phyloP scores from a whole-genome alignment of 2,113 vertebrate genomes.

The Bettongia penicillata region DNA sequence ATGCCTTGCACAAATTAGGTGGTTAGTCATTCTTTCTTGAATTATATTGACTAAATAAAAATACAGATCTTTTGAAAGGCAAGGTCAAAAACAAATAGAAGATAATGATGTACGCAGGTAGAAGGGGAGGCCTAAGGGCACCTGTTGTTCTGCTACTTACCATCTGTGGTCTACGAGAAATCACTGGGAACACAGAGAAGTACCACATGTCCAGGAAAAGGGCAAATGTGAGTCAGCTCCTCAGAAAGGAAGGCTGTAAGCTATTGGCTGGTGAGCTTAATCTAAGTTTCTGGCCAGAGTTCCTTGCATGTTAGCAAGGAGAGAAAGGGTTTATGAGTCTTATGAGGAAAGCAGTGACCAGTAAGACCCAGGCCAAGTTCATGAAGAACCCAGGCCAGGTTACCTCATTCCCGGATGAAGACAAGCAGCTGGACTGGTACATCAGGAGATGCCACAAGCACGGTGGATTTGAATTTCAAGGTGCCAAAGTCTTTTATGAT shows the following conservation, averaged over 20 bases:
- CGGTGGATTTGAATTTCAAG: background rate
- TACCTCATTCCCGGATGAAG: background rate
- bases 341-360: background rate
- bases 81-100: constrained; percentile 27
- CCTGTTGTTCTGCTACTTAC: background rate
- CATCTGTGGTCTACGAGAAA: too few species aligned
- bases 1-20: background rate
- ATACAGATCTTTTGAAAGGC: background rate
- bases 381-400: background rate
- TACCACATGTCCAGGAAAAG: background rate
- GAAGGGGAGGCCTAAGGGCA: background rate
- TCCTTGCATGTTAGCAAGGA: background rate
- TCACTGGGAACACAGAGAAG: background rate
- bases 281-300: background rate
- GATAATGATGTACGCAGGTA: background rate
- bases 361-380: background rate
- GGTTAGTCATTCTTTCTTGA: background rate
- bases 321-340: background rate
- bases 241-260: background rate
- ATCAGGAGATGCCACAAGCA: background rate
- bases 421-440: background rate
- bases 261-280: background rate
- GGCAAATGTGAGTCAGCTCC: background rate
- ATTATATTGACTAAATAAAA: background rate
- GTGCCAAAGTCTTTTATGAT: background rate